phyloP scores from a whole-genome alignment of 2,888 invertebrate species.

The Acanthosoma haemorrhoidale region DNA sequence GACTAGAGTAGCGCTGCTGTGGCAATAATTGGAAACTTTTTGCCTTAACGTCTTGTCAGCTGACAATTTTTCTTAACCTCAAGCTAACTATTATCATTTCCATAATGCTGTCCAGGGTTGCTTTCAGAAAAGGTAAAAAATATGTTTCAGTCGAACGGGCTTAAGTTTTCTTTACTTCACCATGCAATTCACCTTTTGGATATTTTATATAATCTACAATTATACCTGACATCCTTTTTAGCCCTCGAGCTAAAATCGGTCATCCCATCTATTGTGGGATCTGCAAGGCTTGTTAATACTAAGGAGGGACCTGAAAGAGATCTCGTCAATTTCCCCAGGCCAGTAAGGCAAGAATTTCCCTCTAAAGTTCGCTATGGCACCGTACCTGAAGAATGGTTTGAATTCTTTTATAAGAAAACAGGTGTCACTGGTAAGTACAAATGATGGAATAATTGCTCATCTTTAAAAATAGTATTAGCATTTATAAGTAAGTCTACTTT shows the following conservation, averaged over 20 bases:
- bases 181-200: background rate
- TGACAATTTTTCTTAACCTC: slow-evolving; percentile 8
- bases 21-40: background rate
- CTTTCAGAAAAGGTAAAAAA: slow-evolving; percentile 36
- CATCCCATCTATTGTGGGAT: slow-evolving; percentile 28
- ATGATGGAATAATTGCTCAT: slow-evolving; percentile 28
- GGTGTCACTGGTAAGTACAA: slow-evolving; percentile 63
- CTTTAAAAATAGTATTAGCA: background rate
- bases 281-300: slow-evolving; percentile 7
- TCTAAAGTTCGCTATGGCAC: slow-evolving; percentile 77
- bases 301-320: slow-evolving; percentile 59
- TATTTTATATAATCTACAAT: background rate
- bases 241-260: slow-evolving; percentile 34
- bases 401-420: slow-evolving; percentile 90
- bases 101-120: slow-evolving; percentile 37
- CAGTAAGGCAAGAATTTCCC: slow-evolving; percentile 62
- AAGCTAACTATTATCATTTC: background rate
- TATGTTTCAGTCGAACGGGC: background rate
- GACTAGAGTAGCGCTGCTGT: background rate
- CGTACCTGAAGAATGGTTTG: slow-evolving; percentile 94
- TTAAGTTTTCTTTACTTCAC: background rate
- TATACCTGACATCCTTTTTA: slow-evolving; percentile 1
- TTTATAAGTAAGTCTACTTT: background rate
- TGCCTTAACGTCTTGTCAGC: background rate
- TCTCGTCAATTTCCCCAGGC: slow-evolving; percentile 68